Conservation (phyloP, 2,888 invertebrate species). For the Heliconius ismenius region DNA sequence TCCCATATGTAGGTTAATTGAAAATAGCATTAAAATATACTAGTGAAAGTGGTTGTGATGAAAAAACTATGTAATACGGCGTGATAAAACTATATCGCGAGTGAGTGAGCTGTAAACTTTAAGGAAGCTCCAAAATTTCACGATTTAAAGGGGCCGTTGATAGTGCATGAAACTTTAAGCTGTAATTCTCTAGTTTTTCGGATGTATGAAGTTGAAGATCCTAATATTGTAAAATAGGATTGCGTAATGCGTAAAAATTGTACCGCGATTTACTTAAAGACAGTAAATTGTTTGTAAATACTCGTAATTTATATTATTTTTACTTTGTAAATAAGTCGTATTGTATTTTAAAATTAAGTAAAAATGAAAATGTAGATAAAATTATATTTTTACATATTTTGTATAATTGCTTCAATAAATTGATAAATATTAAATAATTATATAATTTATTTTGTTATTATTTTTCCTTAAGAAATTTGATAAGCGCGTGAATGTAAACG, state of each 20-base stretch:
- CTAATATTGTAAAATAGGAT: conserved; percentile 44
- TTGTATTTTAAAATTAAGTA: conserved; percentile 42
- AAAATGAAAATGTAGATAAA: conserved; percentile 51
- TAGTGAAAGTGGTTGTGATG: conserved; percentile 58
- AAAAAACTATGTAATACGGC: conserved; percentile 56
- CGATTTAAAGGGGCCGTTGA: conserved; percentile 66
- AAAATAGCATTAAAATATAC: conserved; percentile 32
- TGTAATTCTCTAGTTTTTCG: conserved; percentile 63
- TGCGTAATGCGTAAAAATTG: conserved; percentile 54
- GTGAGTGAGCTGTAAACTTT: conserved; percentile 61
- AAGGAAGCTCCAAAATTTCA: conserved; percentile 61
- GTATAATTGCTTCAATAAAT: conserved; percentile 48
- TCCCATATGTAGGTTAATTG: conserved; percentile 86
- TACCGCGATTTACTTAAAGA: conserved; percentile 49
- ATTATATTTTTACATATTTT: conserved; percentile 53
- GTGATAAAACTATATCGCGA: conserved; percentile 71
- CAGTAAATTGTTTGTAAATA: conserved; percentile 70
- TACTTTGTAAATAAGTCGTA: conserved; percentile 56
- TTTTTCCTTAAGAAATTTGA: neutral
- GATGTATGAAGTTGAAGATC: conserved; percentile 50
- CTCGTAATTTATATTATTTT: conserved; percentile 59
- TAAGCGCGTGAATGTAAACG: neutral
- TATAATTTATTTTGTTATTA: conserved; percentile 24
- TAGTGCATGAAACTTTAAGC: conserved; percentile 61
- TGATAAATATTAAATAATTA: conserved; percentile 36